Conservation (phyloP, 1,140 invertebrate genomes). For the Oncopodura yosiiana region DNA sequence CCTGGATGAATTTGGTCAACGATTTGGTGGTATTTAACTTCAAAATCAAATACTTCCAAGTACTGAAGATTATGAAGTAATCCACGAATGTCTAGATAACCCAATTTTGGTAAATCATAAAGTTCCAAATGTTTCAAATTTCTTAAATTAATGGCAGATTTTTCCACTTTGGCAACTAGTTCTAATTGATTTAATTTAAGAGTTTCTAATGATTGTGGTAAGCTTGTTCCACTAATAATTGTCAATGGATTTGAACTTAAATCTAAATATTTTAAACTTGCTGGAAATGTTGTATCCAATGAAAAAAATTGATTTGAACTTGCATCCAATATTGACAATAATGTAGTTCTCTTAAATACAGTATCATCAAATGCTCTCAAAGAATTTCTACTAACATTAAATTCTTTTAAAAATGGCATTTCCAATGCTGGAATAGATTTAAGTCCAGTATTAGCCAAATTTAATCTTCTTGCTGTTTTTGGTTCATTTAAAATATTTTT, state of each 20-base stretch:
- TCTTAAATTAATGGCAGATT: slow-evolving; percentile 63
- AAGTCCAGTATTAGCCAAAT: slow-evolving; percentile 68
- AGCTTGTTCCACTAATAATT: slow-evolving; percentile 16
- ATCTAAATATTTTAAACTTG: slow-evolving; percentile 53
- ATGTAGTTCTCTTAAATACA: slow-evolving; percentile 63
- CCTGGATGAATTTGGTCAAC: slow-evolving; percentile 69
- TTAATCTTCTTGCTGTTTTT: slow-evolving; percentile 71
- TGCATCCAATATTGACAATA: slow-evolving; percentile 65
- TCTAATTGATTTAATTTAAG: slow-evolving; percentile 58
- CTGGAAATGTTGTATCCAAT: slow-evolving; percentile 44
- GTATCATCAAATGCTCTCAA: slow-evolving; percentile 54
- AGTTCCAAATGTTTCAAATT: slow-evolving; percentile 59
- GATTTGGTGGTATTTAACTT: slow-evolving; percentile 71
- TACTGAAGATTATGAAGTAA: slow-evolving; percentile 49
- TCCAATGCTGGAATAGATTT: slow-evolving; percentile 51
- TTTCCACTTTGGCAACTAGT: slow-evolving; percentile 65
- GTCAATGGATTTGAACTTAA: slow-evolving; percentile 67
- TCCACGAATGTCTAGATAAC: slow-evolving; percentile 72
- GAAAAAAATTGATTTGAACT: slow-evolving; percentile 57
- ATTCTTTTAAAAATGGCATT: slow-evolving; percentile 67
- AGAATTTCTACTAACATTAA: slow-evolving; percentile 73
- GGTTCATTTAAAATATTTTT: slow-evolving; percentile 70
- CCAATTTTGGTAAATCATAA: slow-evolving; percentile 48
- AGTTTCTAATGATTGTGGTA: slow-evolving; percentile 45
- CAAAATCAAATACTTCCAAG: slow-evolving; percentile 57